These are phyloP conservation scores for Crypturellus tataupa DNA, from an alignment of 2,797 vertebrate genomes.

Conservation along the genomic window DNA sequence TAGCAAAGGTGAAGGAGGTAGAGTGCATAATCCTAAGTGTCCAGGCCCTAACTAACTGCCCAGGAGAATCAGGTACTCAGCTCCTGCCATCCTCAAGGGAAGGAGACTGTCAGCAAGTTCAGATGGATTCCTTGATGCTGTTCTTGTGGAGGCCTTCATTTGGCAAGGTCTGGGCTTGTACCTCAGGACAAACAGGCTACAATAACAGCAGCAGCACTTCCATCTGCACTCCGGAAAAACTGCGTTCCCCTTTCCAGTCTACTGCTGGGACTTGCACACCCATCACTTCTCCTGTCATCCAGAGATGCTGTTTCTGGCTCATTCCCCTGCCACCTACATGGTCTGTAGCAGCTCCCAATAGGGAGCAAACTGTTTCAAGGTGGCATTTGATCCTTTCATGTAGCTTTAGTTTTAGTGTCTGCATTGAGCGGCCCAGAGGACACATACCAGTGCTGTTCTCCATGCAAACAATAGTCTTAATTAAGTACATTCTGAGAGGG, in stretches of 20 bases:
- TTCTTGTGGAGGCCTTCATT: neutral
- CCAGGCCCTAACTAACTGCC: neutral
- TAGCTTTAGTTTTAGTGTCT: neutral
- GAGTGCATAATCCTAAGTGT: neutral
- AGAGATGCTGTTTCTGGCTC: neutral
- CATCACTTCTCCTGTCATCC: fast-evolving
- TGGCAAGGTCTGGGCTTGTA: neutral
- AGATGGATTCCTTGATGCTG: neutral
- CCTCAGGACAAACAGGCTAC: neutral
- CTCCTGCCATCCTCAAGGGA: fast-evolving
- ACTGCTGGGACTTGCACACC: neutral
- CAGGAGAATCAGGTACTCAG: neutral
- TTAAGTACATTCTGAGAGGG: neutral
- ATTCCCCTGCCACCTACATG: fast-evolving
- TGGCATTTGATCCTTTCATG: too few relatives aligned
- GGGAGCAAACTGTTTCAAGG: neutral
- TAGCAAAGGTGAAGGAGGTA: neutral
- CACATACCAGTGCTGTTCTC: neutral
- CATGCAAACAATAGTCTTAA: neutral
- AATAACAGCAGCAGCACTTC: neutral
- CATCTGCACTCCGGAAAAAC: neutral
- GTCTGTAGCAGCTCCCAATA: neutral
- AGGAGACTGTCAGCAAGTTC: neutral
- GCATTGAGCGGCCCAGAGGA: neutral
- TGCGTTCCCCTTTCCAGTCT: neutral